Percentiles rank a stretch among this genome's conserved stretches.
Conservation (phyloP, 2,797 vertebrate species). For the Myripristis jacobus region DNA sequence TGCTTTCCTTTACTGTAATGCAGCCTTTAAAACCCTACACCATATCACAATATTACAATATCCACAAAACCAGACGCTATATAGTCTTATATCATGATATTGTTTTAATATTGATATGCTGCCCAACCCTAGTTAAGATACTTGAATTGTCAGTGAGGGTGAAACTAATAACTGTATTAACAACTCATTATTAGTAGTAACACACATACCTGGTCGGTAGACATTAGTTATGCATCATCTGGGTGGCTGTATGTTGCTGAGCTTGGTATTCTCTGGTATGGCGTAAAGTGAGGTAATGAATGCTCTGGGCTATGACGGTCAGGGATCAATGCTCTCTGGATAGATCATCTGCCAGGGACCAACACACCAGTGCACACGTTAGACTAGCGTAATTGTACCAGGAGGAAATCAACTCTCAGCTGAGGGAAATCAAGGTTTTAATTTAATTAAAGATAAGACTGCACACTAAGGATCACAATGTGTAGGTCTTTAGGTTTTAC, state of each 20-base stretch:
- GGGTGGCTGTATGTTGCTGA: not conserved
- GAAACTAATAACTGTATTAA: not conserved
- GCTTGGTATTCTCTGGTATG: conserved; percentile 8
- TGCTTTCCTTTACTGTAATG: too few species aligned
- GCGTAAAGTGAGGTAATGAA: conserved; percentile 51
- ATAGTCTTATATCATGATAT: too few species aligned
- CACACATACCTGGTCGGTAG: conserved; percentile 2
- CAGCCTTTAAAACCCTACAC: too few species aligned
- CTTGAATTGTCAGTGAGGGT: too few species aligned
- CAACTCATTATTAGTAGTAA: not conserved
- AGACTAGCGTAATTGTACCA: conserved; percentile 71
- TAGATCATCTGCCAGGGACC: conserved; percentile 71
- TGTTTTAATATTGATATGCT: too few species aligned
- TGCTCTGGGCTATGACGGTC: conserved; percentile 50
- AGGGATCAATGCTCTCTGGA: conserved; percentile 73
- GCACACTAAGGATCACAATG: conserved; percentile 53
- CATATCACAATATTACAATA: too few species aligned
- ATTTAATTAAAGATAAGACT: conserved; percentile 80
- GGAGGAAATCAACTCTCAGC: conserved; percentile 74
- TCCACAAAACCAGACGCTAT: too few species aligned
- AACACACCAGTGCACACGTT: conserved; percentile 62
- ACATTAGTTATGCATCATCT: conserved; percentile 11
- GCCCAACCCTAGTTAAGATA: too few species aligned
- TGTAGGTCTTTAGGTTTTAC: conserved; percentile 75
- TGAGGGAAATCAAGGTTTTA: conserved; percentile 79